phyloP scores from a whole-genome alignment of 2,888 invertebrate species.

The Pardosa pseudoannulata region DNA sequence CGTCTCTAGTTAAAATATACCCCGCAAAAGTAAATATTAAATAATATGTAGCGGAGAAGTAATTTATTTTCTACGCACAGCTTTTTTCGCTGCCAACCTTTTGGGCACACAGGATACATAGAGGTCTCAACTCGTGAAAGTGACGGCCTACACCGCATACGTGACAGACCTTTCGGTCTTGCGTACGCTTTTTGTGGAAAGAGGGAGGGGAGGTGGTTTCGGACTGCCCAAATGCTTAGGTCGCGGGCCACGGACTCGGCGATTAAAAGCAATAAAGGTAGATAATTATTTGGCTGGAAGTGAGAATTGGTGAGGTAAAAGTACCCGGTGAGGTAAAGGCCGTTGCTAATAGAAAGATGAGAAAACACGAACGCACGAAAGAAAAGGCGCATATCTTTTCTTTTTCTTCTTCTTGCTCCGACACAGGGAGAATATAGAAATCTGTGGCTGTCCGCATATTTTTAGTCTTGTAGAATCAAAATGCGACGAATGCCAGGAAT shows the following conservation, averaged over 20 bases:
- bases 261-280: constrained; percentile 40
- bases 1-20: constrained; percentile 55
- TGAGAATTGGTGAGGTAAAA: constrained; percentile 14
- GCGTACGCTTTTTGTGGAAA: background rate
- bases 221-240: constrained; percentile 52
- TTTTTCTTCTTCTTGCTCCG: background rate
- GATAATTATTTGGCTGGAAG: constrained; percentile 52
- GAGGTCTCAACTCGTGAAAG: constrained; percentile 38
- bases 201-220: background rate
- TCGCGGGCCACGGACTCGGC: constrained; percentile 16
- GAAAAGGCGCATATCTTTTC: background rate
- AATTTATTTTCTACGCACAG: constrained; percentile 38
- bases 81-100: background rate
- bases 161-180: constrained; percentile 6
- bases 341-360: background rate
- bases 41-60: constrained; percentile 65
- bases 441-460: too few relatives aligned
- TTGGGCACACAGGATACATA: background rate
- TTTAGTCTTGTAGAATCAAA: too few relatives aligned
- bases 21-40: constrained; percentile 65
- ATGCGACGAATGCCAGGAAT: too few relatives aligned
- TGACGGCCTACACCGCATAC: constrained; percentile 27
- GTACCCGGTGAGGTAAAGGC: too few relatives aligned
- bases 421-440: background rate
- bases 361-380: background rate